Evolutionary conservation across 2,888 invertebrate genomes (phyloP), one percentile per base, ranked within the genome.

Genomic region (Pandemis corylana): DNA sequence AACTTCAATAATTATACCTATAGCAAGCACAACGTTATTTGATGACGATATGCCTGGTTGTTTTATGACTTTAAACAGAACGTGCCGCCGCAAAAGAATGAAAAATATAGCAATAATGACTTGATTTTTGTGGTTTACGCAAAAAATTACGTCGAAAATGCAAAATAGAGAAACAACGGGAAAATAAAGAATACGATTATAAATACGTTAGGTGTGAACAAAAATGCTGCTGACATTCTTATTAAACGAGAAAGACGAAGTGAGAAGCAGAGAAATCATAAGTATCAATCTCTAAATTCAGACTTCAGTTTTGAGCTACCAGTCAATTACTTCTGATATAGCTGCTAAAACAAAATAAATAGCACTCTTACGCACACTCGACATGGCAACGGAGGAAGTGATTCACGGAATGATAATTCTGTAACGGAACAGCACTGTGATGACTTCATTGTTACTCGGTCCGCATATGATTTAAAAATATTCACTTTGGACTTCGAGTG

Each of bases 381-480:
- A 68, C 56, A 49, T 42, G 36, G 68, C 68, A 15, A 65, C 53
- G 59, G 72, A 76, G 80, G 80, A 80, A 79, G 77, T 83, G 82
- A 83, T 77, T 83, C 83, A 83, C 74, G 53, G 75, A 72, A 64
- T 75, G 79, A 79, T 78, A 78, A 80, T 81, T 80, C 76, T 77
- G 75, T 77, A 78, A 76, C 75, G 75, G 76, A 71, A 76, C 76
- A 75, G 77, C 76, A 77, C 78, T 80, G 79, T 78, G 79, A 79
- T 84, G 82, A 83, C 79, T 80, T 81, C 81, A 82, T 76, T 77
- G 78, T 76, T 76, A 76, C 77, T 67, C 75, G 73, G 75, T 67
- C 63, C 67, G 71, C 63, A 61, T 75, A 72, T 70, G 79, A 78
- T 78, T 79, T 78, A 80, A 78, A 79, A 79, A 78, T 78, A 79